phyloP scores from a whole-genome alignment of 2,797 vertebrate species.

The Peromyscus attwateri region DNA sequence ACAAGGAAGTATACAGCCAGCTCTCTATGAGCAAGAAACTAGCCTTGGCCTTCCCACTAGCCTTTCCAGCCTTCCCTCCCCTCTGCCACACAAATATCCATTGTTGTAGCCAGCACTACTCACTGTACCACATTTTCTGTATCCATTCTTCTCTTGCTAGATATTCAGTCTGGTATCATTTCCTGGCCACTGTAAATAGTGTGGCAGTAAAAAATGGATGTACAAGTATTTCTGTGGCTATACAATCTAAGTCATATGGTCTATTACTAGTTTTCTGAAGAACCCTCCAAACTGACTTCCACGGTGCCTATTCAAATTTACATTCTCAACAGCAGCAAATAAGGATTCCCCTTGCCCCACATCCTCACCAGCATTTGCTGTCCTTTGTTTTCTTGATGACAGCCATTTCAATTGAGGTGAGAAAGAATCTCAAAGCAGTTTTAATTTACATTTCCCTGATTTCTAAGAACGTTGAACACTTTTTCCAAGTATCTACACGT shows the following conservation, averaged over 20 bases:
- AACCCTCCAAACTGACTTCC: not conserved
- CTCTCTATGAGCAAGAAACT: conserved; percentile 96
- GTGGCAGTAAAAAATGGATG: not conserved
- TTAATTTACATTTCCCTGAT: not conserved
- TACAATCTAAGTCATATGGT: not conserved
- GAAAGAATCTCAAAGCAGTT: not conserved
- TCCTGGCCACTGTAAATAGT: not conserved
- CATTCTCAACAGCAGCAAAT: not conserved
- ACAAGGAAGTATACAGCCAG: conserved; percentile 95
- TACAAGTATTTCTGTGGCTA: not conserved
- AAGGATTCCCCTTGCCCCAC: not conserved
- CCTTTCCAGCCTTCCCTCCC: conserved; percentile 97
- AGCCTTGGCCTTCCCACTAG: conserved; percentile 97
- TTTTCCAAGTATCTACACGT: not conserved
- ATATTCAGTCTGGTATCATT: not conserved
- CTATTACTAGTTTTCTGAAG: not conserved
- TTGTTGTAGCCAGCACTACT: not conserved
- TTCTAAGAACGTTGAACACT: not conserved
- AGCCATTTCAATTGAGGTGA: not conserved
- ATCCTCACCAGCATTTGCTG: not conserved
- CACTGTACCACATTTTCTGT: not conserved
- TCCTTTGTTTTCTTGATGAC: not conserved
- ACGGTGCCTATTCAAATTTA: not conserved
- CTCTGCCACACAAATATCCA: conserved; percentile 87
- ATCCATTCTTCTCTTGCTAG: not conserved